Evolutionary conservation across 1,140 invertebrate species (phyloP), one percentile per base, ranked within the genome.

Genomic region (Listronotus oregonensis): DNA sequence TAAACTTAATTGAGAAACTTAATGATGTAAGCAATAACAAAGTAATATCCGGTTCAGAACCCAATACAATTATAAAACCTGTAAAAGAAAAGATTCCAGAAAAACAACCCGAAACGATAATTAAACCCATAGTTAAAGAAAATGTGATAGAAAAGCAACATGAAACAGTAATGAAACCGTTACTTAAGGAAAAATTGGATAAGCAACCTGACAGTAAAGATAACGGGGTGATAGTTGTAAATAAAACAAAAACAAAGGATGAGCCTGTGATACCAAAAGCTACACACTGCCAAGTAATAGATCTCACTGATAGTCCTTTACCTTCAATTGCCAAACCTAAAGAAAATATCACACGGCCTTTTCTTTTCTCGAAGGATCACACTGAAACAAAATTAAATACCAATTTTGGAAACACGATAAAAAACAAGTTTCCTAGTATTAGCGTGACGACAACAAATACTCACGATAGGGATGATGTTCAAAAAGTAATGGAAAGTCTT

Each of bases 401-500:
- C 1, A 18, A 18, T 11, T 47, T 64, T 31, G 54, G 34, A n/a
- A 42, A 42, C 9, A 11, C 62, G 5, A 18, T 50, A 49, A 62
- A 62, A 46, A 37, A 14, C 11, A 62, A 62, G 32, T 62, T 21
- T 44, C 37, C 60, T 10, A 21, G n/a, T 21, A 27, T 64, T 18
- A 64, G 31, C 51, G 43, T 60, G 11, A 54, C 55, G 11, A 8
- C 55, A 14, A 17, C 65, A 11, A 51, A 51, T 43, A 14, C 31
- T 11, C 43, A 71, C 17, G 75, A 77, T 17, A 69, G 68, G 15
- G 75, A 78, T 42, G 76, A 78, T 32, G 75, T 78, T 8, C 71
- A 72, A 34, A 74, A 75, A 66, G 72, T 77, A 0, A 75, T 78
- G 73, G 77, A 78, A 56, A 71, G 75, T 64, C 64, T 79, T 15